These are phyloP conservation scores for Arion vulgaris DNA, from an alignment of 1,140 invertebrate species.

Conservation along the genomic window DNA sequence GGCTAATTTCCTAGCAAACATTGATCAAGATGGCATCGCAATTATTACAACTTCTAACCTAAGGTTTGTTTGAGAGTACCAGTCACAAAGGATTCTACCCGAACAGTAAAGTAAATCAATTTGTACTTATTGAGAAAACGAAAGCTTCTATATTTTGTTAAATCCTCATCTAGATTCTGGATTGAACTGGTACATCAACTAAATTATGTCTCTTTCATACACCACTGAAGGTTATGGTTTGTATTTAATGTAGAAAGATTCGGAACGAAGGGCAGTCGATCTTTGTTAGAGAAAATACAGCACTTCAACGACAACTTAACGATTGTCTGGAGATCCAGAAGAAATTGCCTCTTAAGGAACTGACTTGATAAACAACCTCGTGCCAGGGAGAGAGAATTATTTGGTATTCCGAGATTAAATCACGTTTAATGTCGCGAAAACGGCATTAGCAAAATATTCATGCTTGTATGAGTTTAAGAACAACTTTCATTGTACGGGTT, in stretches of 20 bases:
- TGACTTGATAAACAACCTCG: background rate
- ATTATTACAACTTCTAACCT: background rate
- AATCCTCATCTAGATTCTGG: background rate
- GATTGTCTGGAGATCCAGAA: conserved; percentile 7
- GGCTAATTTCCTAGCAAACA: background rate
- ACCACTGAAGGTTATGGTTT: background rate
- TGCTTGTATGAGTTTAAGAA: background rate
- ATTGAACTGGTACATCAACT: background rate
- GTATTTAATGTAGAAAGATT: background rate
- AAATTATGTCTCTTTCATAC: background rate
- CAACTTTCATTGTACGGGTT: background rate
- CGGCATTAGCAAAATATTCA: background rate
- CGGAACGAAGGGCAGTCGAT: background rate
- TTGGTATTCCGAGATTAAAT: background rate
- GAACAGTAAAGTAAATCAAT: background rate
- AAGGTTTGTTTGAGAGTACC: background rate
- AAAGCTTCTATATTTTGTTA: background rate
- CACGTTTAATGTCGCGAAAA: background rate
- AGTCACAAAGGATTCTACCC: background rate
- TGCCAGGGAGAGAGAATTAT: background rate
- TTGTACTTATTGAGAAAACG: background rate
- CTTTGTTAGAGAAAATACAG: background rate
- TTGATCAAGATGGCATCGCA: background rate
- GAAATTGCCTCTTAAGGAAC: conserved; percentile 6
- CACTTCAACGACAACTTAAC: conserved; percentile 11